A percentile compares a stretch with the other conserved stretches of the same genome.
Evolutionary conservation across 2,888 invertebrate species (phyloP).

Genomic region (Limenitis camilla): DNA sequence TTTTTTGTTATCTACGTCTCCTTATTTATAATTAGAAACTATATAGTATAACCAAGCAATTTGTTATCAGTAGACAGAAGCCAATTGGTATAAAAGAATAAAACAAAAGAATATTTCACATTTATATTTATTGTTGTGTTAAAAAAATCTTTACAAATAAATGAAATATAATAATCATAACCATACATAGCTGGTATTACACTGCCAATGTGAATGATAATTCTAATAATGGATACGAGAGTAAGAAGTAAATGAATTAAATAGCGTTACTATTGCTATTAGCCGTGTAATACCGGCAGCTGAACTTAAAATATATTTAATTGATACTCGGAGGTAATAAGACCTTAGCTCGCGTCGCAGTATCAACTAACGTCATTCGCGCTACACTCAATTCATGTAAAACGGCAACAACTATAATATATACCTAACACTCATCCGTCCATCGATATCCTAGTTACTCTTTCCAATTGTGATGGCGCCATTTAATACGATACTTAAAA

Average conservation of each 20-base stretch:
- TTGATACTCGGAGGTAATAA: slow-evolving; percentile 75
- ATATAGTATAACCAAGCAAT: too few relatives aligned
- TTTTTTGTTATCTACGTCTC: too few relatives aligned
- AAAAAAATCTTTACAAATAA: slow-evolving; percentile 73
- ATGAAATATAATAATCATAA: slow-evolving; percentile 70
- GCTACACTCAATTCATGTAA: slow-evolving; percentile 24
- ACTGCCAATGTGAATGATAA: slow-evolving; percentile 34
- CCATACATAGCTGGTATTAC: slow-evolving; percentile 51
- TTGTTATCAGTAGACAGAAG: neutral
- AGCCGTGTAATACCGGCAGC: slow-evolving; percentile 46
- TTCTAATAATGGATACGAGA: slow-evolving; percentile 21
- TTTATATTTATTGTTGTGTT: slow-evolving; percentile 74
- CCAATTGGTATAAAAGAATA: neutral
- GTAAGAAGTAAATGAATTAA: slow-evolving; percentile 21
- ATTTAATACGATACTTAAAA: slow-evolving; percentile 52
- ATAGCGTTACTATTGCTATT: slow-evolving; percentile 15
- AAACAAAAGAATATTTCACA: slow-evolving; percentile 64
- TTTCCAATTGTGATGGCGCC: slow-evolving; percentile 65
- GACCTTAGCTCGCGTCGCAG: slow-evolving; percentile 63
- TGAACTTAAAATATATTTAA: slow-evolving; percentile 65
- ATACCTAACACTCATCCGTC: slow-evolving; percentile 56
- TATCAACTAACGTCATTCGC: slow-evolving; percentile 69
- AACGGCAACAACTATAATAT: slow-evolving; percentile 36
- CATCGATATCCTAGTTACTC: slow-evolving; percentile 46
- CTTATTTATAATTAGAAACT: too few relatives aligned